Evolutionary conservation across 2,797 vertebrate species (phyloP).

Genomic region (Parambassis ranga): DNA sequence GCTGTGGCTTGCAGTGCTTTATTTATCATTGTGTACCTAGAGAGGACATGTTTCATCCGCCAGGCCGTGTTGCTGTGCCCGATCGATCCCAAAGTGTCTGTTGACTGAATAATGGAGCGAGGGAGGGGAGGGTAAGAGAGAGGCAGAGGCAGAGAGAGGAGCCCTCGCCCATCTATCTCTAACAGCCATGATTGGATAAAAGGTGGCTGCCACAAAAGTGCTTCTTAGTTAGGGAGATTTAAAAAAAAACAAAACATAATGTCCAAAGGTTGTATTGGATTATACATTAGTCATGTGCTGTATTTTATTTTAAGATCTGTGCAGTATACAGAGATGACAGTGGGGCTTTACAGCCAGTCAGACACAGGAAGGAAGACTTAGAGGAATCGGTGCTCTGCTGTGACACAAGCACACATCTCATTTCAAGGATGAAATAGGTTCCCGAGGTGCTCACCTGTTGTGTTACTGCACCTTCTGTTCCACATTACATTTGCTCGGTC

Average conservation of each 20-base stretch:
- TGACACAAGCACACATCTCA: slow-evolving; percentile 27
- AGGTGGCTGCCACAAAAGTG: slow-evolving; percentile 24
- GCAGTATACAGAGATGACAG: background rate
- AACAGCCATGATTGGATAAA: slow-evolving; percentile 38
- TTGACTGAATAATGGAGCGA: slow-evolving; percentile 78
- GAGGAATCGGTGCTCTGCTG: slow-evolving; percentile 2
- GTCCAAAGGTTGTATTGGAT: too few species aligned
- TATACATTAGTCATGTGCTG: background rate
- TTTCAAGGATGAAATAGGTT: slow-evolving; percentile 39
- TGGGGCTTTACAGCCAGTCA: background rate
- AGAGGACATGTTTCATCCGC: slow-evolving; percentile 84
- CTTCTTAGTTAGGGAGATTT: slow-evolving; percentile 21
- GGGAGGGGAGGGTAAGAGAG: slow-evolving; percentile 33
- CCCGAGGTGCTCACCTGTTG: slow-evolving; percentile 7
- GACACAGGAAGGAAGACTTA: slow-evolving; percentile 3
- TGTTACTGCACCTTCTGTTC: slow-evolving; percentile 30
- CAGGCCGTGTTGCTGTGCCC: slow-evolving; percentile 76
- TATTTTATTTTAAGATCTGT: background rate
- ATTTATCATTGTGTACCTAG: slow-evolving; percentile 84
- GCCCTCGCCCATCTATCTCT: slow-evolving; percentile 26
- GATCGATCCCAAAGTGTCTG: slow-evolving; percentile 80
- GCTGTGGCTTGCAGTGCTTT: slow-evolving; percentile 73
- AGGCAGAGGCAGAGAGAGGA: slow-evolving; percentile 26
- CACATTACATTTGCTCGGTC: slow-evolving; percentile 35
- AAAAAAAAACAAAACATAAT: background rate